Evolutionary conservation across 2,888 invertebrate genomes (phyloP), one percentile per base, ranked within the genome.

Genomic region (Euzophera pinguis): DNA sequence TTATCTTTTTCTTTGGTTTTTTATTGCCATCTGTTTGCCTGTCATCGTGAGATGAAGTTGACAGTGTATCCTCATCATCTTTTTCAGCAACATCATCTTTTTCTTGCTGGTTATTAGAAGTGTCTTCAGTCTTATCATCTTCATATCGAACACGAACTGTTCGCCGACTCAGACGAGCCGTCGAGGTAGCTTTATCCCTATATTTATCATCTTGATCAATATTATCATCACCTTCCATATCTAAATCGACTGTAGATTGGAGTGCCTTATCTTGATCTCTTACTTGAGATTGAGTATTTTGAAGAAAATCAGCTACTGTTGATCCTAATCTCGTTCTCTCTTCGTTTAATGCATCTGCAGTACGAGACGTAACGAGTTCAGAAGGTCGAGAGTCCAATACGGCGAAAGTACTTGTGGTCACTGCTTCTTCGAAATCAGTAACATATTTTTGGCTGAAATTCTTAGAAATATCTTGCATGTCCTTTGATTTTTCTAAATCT

Each of bases 131-230:
- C n/a, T 41, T 41, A 5, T 61, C 58, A 51, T 68, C 65, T 27
- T 62, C 52, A 48, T 64, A 65, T n/a, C 57, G 59, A 9, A 65
- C 58, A 45, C 41, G 62, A 7, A 59, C 49, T 1, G 47, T 45
- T 7, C 58, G 61, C 45, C 55, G 57, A 17, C 52, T 61, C 27
- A 53, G 7, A 27, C 51, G 62, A 0, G 62, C 16, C n/a, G 56
- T 57, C 2, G 60, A 56, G 6, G 58, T 55, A 0, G 47, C 49
- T 10, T 47, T 53, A 22, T 54, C 48, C 6, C 47, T 43, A 8
- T 22, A 42, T 1, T 16, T 3, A 7, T 54, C 45, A 3, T 7
- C 35, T 13, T 12, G 14, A 37, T 22, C 27, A 3, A 35, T 17
- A 9, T 34, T 17, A 41, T 37, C 35, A 34, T 43, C 35, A 17